Conservation (phyloP, 2,113 vertebrate genomes). For the Melanostigma gelatinosum region DNA sequence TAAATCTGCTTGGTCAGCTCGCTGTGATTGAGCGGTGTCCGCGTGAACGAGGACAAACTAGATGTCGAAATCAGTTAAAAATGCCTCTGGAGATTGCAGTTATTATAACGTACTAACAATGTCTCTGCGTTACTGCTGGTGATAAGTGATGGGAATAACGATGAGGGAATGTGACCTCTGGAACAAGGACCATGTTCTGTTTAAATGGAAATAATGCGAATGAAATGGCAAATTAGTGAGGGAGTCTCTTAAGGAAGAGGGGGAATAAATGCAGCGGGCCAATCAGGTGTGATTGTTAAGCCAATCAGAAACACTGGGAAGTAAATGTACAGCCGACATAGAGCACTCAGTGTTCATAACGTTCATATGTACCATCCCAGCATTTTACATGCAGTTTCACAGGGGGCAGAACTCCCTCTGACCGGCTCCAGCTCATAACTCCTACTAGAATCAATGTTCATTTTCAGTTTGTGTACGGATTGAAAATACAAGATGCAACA, state of each 20-base stretch:
- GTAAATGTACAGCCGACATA: not conserved
- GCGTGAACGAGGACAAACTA: conserved; percentile 6
- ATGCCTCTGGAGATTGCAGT: conserved; percentile 2
- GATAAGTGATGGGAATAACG: conserved; percentile 36
- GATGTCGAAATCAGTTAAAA: conserved; percentile 28
- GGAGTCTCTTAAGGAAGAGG: not conserved
- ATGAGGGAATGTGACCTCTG: conserved; percentile 31
- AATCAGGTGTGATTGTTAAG: not conserved
- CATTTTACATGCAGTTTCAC: not conserved
- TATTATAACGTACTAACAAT: conserved; percentile 25
- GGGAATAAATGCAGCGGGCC: not conserved
- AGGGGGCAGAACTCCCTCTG: no score
- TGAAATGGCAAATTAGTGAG: conserved; percentile 28
- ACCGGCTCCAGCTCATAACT: no score
- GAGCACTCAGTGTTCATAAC: not conserved
- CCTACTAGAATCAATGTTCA: no score
- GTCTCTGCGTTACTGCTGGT: conserved; percentile 9
- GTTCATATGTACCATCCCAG: not conserved
- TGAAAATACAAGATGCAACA: no score
- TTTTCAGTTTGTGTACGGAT: no score
- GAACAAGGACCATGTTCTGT: conserved; percentile 17
- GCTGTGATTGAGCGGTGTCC: conserved; percentile 2
- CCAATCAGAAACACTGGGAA: not conserved
- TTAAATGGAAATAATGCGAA: conserved; percentile 24
- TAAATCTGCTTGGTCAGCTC: not conserved